Percentiles rank a stretch among this genome's conserved stretches.
Evolutionary conservation across 1,140 invertebrate genomes (phyloP).

Genomic region (Centruroides sculpturatus): DNA sequence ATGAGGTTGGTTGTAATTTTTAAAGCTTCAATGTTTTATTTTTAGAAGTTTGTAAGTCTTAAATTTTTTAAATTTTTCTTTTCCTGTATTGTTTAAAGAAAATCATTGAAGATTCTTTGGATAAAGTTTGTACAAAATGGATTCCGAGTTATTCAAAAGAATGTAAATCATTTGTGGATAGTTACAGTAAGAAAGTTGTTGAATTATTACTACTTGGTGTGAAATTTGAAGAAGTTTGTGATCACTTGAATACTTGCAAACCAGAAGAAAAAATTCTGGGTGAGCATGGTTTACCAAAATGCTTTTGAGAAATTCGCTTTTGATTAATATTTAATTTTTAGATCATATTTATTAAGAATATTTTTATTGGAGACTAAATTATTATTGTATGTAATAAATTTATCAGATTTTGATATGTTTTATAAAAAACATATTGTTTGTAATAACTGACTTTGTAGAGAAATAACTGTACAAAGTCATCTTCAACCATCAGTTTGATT

Average conservation of each 20-base stretch:
- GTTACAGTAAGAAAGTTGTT: constrained; percentile 2
- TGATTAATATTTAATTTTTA: no score
- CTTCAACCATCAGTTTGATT: no score
- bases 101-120: constrained; percentile 45
- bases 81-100: constrained; percentile 30
- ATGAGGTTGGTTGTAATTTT: constrained; percentile 1
- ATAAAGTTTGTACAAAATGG: constrained; percentile 42
- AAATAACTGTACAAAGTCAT: no score
- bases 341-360: no score
- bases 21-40: no score
- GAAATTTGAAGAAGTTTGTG: constrained; percentile 3
- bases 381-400: no score
- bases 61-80: neutral
- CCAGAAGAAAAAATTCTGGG: neutral
- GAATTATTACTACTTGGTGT: neutral
- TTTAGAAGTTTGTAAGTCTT: no score
- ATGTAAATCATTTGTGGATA: neutral
- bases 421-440: no score
- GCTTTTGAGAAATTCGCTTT: no score
- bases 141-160: constrained; percentile 4
- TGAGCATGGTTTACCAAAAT: neutral
- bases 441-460: no score
- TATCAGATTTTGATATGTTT: no score
- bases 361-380: no score
- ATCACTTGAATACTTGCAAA: constrained; percentile 2